Evolutionary conservation across 2,888 invertebrate genomes (phyloP).

Genomic region (Dromius quadrimaculatus): DNA sequence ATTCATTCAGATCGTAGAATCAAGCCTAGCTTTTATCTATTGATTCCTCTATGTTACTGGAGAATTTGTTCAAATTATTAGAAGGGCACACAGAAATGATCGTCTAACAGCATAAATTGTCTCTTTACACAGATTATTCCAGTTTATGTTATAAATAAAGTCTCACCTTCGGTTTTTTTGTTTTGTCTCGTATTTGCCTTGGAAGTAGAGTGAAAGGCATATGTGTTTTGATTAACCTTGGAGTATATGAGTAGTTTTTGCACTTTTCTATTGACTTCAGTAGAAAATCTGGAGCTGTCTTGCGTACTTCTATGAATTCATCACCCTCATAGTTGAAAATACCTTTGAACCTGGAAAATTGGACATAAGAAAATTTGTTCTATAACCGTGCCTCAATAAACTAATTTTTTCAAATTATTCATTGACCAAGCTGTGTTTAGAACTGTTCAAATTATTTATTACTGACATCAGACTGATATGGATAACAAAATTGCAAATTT

Average conservation of each 20-base stretch:
- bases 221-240: slow-evolving; percentile 70
- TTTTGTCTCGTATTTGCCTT: slow-evolving; percentile 64
- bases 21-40: too few species aligned
- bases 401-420: background rate
- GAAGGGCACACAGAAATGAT: too few species aligned
- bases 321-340: slow-evolving; percentile 2
- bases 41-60: too few species aligned
- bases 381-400: too few species aligned
- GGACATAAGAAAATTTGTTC: too few species aligned
- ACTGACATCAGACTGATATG: too few species aligned
- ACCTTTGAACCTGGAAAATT: slow-evolving; percentile 3
- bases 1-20: too few species aligned
- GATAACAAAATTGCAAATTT: background rate
- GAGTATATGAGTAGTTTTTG: background rate
- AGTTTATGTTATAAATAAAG: too few species aligned
- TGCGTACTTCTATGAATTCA: background rate
- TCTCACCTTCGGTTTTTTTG: slow-evolving; percentile 63
- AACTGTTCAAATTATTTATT: background rate
- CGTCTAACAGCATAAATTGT: too few species aligned
- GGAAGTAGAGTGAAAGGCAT: slow-evolving; percentile 73
- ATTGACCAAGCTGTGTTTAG: background rate
- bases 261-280: background rate
- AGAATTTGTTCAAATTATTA: too few species aligned
- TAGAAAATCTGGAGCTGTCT: slow-evolving; percentile 2
- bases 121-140: too few species aligned